Evolutionary conservation across 2,797 vertebrate species (phyloP), one percentile per base, ranked within the genome.

Genomic region (Alosa sapidissima): DNA sequence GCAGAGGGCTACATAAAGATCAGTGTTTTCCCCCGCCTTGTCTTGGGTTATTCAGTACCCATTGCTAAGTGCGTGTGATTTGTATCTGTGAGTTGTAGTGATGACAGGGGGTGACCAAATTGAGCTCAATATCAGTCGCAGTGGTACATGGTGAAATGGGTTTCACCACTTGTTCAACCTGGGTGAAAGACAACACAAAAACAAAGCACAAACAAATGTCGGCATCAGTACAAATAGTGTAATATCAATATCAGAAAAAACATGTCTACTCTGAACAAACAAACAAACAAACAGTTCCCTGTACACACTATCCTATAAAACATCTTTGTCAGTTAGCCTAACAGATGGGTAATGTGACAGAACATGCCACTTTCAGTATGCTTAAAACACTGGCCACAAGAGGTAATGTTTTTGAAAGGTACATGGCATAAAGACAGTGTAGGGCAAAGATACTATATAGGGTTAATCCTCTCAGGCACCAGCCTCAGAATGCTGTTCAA

Each of bases 151-250:
- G 94, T 95, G 96, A 94, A 92, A 94, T 93, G 95, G 90, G 95
- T 94, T 93, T 95, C 96, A 96, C 96, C 95, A 95, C 93, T 92
- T 92, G 97, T 96, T 96, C 89, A 94, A 97, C 96, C 98, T 99
- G 94, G 88, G 94, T 95, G 58, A 95, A 45, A 92, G 86, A 62
- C 88, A 81, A 55, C 52, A 55, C 52, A 55, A 48, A 86, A 83
- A 65, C 19, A 72, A 47, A 78, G 21, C 21, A 47, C 16, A 78
- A 47, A 41, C 16, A 45, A 78, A 45, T 19, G 14, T 78, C 6
- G 21, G 14, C 16, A 47, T 78, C 19, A 78, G 36, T 21, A 19
- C 41, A 45, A 75, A 14, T 41, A 11, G 5, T 28, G 36, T 45
- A 0, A 21, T 78, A 3, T 8, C 41, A 78, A 21, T 72, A 4